Evolutionary conservation across 2,797 vertebrate genomes (phyloP), one percentile per base, ranked within the genome.

Genomic region (Lepidocolaptes lacrymiger): DNA sequence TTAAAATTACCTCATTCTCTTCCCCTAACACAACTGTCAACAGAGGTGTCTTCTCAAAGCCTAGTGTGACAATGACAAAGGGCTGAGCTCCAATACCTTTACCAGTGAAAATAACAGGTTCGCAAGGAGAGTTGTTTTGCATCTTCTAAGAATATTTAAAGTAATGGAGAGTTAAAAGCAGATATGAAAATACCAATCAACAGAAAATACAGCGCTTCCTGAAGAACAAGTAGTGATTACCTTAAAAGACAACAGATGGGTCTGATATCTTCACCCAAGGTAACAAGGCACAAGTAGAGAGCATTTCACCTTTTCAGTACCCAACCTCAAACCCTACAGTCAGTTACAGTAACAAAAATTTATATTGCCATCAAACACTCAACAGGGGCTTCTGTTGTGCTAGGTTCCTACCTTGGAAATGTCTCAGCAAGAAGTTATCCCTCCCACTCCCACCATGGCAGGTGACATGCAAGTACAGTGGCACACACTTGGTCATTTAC

Each of bases 301-400:
- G 46, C 8, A 28, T 36, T 71, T 22, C 1, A 2, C 22, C 14
- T 59, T 86, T 85, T 63, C 41, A 85, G n/a, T 14, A 14, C 6
- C 20, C 12, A 26, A 71, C 34, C 48, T 71, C 52, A 78, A 87
- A 64, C 34, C 26, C 54, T 43, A 9, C 11, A 12, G 4, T 39
- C 30, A 51, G 14, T 36, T 66, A 58, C 9, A 30, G 39, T 32
- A 48, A 63, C 12, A 48, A 61, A 78, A 75, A 71, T 12, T 9
- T 43, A 20, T 11, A 64, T 18, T 26, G 28, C 9, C 30, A 16
- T 19, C 0, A 0, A 30, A 51, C 5, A 12, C 26, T 32, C 28
- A 48, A 6, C 6, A 51, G 43, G 4, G 39, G 6, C 30, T 63
- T 30, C 54, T 62, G 3, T 7, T 9, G 18, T 34, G 30, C 51